phyloP scores from a whole-genome alignment of 2,888 invertebrate genomes.

The Papilio elwesi region DNA sequence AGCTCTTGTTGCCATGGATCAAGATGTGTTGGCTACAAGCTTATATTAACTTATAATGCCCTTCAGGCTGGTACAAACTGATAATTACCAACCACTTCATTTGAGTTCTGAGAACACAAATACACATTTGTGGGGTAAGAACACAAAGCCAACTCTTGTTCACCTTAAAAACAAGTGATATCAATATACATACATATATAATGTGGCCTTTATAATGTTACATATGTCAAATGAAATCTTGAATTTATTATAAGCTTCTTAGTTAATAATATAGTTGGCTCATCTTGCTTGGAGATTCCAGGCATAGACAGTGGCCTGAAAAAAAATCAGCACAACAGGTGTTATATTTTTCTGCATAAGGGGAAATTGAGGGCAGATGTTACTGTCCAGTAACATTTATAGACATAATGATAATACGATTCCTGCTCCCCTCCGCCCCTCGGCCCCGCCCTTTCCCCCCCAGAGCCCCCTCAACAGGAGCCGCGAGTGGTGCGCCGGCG shows the following conservation, averaged over 20 bases:
- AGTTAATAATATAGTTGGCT: conserved; percentile 37
- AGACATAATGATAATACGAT: conserved; percentile 49
- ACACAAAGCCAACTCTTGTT: background rate
- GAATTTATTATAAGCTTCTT: conserved; percentile 43
- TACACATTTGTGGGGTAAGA: background rate
- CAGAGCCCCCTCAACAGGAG: conserved; percentile 65
- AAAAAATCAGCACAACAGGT: conserved; percentile 4
- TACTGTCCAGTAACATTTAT: conserved; percentile 34
- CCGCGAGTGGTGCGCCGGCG: conserved; percentile 60
- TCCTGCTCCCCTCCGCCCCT: conserved; percentile 54
- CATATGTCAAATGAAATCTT: conserved; percentile 58
- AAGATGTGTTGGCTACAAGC: too few relatives aligned
- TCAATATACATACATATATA: conserved; percentile 43
- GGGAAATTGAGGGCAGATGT: conserved; percentile 28
- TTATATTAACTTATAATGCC: too few relatives aligned
- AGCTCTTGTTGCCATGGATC: too few relatives aligned
- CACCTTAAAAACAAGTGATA: background rate
- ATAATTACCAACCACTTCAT: too few relatives aligned
- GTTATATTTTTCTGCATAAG: conserved; percentile 19
- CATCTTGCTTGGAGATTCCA: conserved; percentile 37
- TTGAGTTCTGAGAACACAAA: too few relatives aligned
- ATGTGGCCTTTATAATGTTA: conserved; percentile 56
- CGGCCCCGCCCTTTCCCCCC: conserved; percentile 58
- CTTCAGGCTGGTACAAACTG: too few relatives aligned
- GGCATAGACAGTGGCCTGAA: conserved; percentile 12